Percentiles rank a stretch among this genome's conserved stretches.
phyloP scores from a whole-genome alignment of 92 coral and sea anemone species.

The Heteractis magnifica region DNA sequence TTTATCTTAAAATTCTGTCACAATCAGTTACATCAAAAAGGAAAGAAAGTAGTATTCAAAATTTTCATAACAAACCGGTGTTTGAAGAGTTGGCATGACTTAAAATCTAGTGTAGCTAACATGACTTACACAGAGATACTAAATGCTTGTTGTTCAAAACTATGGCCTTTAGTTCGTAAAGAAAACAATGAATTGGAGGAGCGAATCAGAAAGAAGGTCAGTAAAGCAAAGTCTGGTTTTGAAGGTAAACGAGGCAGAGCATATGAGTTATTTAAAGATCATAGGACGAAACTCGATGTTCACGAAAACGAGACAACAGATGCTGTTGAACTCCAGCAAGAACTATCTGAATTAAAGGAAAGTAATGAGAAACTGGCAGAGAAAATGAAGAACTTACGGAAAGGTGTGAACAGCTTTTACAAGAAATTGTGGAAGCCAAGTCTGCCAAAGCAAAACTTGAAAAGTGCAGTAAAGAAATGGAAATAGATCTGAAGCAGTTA shows the following conservation, averaged over 20 bases:
- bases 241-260: neutral
- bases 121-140: neutral
- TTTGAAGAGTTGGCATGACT: neutral
- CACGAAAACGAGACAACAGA: neutral
- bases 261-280: neutral
- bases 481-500: no score
- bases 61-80: neutral
- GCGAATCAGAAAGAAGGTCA: neutral
- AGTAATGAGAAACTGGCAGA: conserved; percentile 33
- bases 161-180: neutral
- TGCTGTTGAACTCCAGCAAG: neutral
- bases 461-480: no score
- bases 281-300: neutral
- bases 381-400: conserved; percentile 38
- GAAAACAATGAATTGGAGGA: neutral
- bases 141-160: neutral
- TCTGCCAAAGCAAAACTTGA: no score
- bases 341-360: neutral
- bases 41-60: neutral
- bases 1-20: no score
- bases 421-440: no score
- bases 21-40: no score
- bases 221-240: neutral
- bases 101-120: neutral
- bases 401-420: no score